Evolutionary conservation across 92 coral and sea anemone genomes (phyloP), one percentile per base, ranked within the genome.

Genomic region (Actinostola sp.): DNA sequence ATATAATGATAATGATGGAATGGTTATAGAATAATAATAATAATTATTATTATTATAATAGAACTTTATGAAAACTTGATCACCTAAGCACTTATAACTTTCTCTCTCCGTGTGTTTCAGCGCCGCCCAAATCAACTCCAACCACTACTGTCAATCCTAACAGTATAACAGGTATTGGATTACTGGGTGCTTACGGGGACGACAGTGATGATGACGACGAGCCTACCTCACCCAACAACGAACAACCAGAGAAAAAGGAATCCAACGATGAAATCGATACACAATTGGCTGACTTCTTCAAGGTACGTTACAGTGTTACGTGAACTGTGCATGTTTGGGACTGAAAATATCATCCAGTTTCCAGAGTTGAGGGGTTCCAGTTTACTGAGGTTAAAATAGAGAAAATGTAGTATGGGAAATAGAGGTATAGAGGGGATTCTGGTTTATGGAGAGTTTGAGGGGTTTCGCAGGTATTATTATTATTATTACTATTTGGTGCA

Each of bases 171-270:
- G 98, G 98, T 12, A 89, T 93, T 77, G 98, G 98, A 28, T 61
- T 93, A 49, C 85, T 93, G 11, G 98, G 98, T 19, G 89, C 89
- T 12, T 93, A 93, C 84, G 98, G 82, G 8, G 96, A 87, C 17
- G 64, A 93, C 66, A 93, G 96, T 63, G 95, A 91, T 73, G 96
- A 84, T 17, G 98, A 89, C 67, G 95, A 86, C 60, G 82, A 38
- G 6, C 28, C 29, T 24, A 24, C n/a, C 24, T 55, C 28, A 16
- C 34, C 30, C 46, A 28, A 15, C 20, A 29, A 21, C 44, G 48
- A 24, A 20, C 30, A 39, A 16, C n/a, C 39, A 25, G 9, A 56
- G 39, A 15, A 16, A 15, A 11, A 39, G 3, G 53, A 81, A 39
- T 59, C 66, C 12, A 42, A 73, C 12, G 42, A 62, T 46, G 94